These are phyloP conservation scores for Trachythela sp. DNA, from an alignment of 64 coral and sea anemone species.

Conservation along the genomic window DNA sequence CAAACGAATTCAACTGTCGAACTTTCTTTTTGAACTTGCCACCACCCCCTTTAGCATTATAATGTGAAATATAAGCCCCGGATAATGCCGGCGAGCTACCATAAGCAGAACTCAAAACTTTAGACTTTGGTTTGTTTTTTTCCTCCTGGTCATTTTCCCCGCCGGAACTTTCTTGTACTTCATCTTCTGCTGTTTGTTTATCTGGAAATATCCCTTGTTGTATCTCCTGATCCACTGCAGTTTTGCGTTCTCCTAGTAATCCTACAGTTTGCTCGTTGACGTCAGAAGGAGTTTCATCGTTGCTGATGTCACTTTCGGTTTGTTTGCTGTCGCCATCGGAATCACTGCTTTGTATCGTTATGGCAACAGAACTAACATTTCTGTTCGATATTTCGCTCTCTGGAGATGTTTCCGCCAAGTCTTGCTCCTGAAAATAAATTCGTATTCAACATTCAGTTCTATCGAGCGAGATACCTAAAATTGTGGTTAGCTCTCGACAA, in stretches of 20 bases:
- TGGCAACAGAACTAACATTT: not conserved
- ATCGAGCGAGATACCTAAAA: not conserved
- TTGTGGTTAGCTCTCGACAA: no score
- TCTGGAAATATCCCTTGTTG: not conserved
- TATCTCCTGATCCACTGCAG: not conserved
- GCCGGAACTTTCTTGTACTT: not conserved
- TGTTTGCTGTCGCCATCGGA: not conserved
- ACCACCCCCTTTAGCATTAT: not conserved
- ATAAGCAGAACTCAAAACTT: not conserved
- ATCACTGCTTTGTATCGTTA: not conserved
- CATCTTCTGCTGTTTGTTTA: not conserved
- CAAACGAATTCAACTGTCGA: not conserved
- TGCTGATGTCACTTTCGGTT: not conserved
- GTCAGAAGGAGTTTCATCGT: not conserved
- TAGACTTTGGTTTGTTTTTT: not conserved
- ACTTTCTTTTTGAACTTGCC: not conserved
- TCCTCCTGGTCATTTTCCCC: not conserved
- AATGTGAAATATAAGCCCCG: not conserved
- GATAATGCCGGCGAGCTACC: not conserved
- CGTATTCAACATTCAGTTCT: not conserved
- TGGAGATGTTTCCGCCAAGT: not conserved
- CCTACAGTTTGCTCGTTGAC: not conserved
- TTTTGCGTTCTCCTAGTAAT: not conserved
- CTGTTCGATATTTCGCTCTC: not conserved
- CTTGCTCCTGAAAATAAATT: not conserved